Percentiles rank a stretch among this genome's conserved stretches.
Evolutionary conservation across 2,888 invertebrate genomes (phyloP).

Genomic region (Smittia sp.): DNA sequence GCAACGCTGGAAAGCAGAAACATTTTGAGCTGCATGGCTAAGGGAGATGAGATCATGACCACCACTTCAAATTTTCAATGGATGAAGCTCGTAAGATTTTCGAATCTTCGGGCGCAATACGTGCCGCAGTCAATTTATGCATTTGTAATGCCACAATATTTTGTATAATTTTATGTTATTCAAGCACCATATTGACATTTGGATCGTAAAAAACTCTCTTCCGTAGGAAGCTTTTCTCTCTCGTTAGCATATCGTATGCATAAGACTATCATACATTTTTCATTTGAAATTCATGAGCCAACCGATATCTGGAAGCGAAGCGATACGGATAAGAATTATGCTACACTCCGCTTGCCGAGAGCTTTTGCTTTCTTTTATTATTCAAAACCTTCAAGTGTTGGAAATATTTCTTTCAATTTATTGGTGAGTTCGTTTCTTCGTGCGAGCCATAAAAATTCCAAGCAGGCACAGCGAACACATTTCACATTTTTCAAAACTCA

Average conservation of each 20-base stretch:
- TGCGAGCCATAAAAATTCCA: background rate
- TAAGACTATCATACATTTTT: conserved; percentile 21
- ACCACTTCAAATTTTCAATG: too few species aligned
- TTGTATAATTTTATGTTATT: conserved; percentile 2
- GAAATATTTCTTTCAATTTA: conserved; percentile 1
- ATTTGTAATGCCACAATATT: background rate
- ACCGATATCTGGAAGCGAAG: conserved; percentile 4
- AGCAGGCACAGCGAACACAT: background rate
- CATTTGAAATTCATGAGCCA: conserved; percentile 25
- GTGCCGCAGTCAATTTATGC: background rate
- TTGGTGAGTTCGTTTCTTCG: background rate
- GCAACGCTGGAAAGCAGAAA: too few species aligned
- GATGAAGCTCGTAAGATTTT: too few species aligned
- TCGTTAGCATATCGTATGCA: conserved; percentile 3
- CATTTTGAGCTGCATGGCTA: too few species aligned
- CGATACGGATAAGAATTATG: background rate
- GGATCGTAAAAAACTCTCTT: background rate
- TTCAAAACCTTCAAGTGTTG: conserved; percentile 8
- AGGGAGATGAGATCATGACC: too few species aligned
- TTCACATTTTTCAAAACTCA: background rate
- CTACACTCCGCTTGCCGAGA: background rate
- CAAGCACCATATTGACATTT: background rate
- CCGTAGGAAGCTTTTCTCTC: background rate
- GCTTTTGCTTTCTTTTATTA: background rate
- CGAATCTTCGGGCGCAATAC: too few species aligned